Evolutionary conservation across 2,797 vertebrate genomes (phyloP).

Genomic region (Typhlichthys eigenmanni): DNA sequence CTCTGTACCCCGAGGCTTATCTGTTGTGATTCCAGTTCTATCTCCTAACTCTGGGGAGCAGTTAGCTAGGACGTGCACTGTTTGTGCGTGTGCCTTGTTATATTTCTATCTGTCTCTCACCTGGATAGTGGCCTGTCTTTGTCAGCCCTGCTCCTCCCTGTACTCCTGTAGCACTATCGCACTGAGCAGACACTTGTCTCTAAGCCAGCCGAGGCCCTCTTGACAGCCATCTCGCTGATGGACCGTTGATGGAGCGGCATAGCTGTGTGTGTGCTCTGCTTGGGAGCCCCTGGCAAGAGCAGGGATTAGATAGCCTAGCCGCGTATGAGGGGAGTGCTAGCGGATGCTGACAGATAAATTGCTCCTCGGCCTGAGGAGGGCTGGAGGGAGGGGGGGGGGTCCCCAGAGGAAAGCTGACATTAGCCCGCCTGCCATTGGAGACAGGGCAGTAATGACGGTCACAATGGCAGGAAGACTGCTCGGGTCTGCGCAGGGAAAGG

Average conservation of each 20-base stretch:
- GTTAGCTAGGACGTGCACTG: too few relatives aligned
- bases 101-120: constrained; percentile 3
- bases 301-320: constrained; percentile 66
- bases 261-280: constrained; percentile 50
- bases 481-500: constrained; percentile 61
- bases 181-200: constrained; percentile 61
- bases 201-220: constrained; percentile 55
- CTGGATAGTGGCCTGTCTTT: constrained; percentile 18
- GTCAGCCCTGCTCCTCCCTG: constrained; percentile 38
- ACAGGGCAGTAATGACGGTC: constrained; percentile 67
- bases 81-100: too few relatives aligned
- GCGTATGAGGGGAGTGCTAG: constrained; percentile 47
- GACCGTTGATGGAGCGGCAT: constrained; percentile 47
- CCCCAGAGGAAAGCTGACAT: constrained; percentile 67
- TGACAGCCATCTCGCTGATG: constrained; percentile 54
- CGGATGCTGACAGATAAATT: constrained; percentile 81
- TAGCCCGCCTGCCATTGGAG: constrained; percentile 69
- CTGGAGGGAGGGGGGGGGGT: constrained; percentile 64
- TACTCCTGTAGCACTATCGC: constrained; percentile 58
- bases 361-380: constrained; percentile 69
- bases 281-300: constrained; percentile 62
- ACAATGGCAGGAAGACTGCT: constrained; percentile 77
- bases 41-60: too few relatives aligned
- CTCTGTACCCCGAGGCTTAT: too few relatives aligned
- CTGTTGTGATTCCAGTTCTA: too few relatives aligned